phyloP scores from a whole-genome alignment of 2,797 vertebrate genomes.

The Galago senegalensis region DNA sequence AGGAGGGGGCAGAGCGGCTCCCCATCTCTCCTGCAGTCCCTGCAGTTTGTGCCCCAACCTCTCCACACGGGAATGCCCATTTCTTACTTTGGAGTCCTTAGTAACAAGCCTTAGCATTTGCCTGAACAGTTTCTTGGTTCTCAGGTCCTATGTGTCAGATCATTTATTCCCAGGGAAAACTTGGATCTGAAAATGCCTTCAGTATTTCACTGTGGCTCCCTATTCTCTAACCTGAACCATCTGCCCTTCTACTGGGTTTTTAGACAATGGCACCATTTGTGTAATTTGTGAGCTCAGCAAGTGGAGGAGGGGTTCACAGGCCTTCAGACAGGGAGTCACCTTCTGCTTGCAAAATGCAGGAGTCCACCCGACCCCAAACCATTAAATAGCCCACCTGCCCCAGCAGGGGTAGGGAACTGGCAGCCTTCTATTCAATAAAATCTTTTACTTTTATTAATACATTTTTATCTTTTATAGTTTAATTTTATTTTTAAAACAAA shows the following conservation, averaged over 20 bases:
- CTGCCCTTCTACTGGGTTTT: neutral
- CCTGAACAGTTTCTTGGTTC: neutral
- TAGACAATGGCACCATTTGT: neutral
- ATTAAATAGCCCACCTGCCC: neutral
- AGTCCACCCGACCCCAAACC: neutral
- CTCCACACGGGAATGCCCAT: neutral
- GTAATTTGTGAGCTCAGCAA: neutral
- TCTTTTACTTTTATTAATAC: neutral
- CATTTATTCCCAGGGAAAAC: neutral
- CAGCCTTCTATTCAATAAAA: neutral
- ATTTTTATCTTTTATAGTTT: neutral
- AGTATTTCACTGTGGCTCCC: neutral
- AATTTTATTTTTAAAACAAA: neutral
- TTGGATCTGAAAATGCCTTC: neutral
- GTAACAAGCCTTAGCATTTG: neutral
- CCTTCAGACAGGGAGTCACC: neutral
- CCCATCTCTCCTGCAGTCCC: conserved; percentile 20
- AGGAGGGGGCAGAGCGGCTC: neutral
- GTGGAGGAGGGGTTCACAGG: neutral
- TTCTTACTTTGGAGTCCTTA: neutral
- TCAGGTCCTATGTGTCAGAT: neutral
- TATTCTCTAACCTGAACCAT: neutral
- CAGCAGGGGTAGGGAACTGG: neutral
- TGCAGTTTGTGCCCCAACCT: neutral
- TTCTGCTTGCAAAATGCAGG: neutral